A percentile compares a stretch with the other conserved stretches of the same genome.
phyloP scores from a whole-genome alignment of 35 echinoderm and acorn worm species.

The Heliocidaris tuberculata region DNA sequence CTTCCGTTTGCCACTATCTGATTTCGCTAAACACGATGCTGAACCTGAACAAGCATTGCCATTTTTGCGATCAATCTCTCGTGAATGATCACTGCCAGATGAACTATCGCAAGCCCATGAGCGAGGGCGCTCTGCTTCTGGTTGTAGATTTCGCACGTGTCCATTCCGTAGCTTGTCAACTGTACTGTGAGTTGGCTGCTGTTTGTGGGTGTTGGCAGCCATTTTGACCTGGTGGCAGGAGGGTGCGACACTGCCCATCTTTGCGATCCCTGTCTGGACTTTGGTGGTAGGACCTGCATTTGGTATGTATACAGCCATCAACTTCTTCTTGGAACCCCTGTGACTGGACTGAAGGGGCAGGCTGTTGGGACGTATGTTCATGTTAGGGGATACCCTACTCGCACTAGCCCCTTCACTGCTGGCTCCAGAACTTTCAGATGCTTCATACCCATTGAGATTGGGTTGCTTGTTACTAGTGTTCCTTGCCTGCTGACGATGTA shows the following conservation, averaged over 20 bases:
- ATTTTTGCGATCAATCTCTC: constrained; percentile 27
- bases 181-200: constrained; percentile 33
- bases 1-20: constrained; percentile 57
- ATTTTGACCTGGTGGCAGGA: constrained; percentile 81
- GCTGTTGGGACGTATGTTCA: constrained; percentile 64
- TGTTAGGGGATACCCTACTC: constrained; percentile 30
- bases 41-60: constrained; percentile 23
- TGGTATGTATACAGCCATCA: constrained; percentile 94
- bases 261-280: constrained; percentile 93
- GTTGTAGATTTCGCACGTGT: neutral
- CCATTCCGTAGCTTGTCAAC: constrained; percentile 47
- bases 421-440: constrained; percentile 48
- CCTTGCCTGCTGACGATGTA: constrained; percentile 75
- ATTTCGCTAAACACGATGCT: neutral
- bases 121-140: constrained; percentile 30
- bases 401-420: constrained; percentile 42
- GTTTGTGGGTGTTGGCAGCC: constrained; percentile 55
- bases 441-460: constrained; percentile 32
- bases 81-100: constrained; percentile 55
- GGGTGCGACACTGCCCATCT: constrained; percentile 75
- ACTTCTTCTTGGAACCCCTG: constrained; percentile 84
- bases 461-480: neutral
- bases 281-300: constrained; percentile 80
- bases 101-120: constrained; percentile 51
- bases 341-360: constrained; percentile 69